Percentiles rank a stretch among this genome's conserved stretches.
phyloP scores from a whole-genome alignment of 2,797 vertebrate species.

The Mallotus villosus region DNA sequence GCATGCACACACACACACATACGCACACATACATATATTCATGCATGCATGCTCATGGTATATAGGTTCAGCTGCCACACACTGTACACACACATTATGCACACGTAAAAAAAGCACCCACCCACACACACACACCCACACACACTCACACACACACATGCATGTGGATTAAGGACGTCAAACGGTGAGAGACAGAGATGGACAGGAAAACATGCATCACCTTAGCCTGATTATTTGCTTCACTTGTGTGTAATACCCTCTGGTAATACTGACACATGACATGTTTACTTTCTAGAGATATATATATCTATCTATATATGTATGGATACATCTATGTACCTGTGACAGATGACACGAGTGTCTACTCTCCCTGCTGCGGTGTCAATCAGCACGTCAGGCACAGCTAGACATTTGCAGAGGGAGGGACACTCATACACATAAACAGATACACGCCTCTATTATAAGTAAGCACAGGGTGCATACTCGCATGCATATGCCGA shows the following conservation, averaged over 20 bases:
- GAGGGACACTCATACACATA: not conserved
- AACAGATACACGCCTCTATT: not conserved
- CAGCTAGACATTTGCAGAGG: not conserved
- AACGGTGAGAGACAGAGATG: too few species aligned
- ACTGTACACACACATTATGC: not conserved
- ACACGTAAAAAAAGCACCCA: not conserved
- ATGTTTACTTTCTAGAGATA: not conserved
- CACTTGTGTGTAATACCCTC: not conserved
- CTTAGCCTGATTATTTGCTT: not conserved
- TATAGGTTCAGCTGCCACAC: not conserved
- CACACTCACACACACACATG: not conserved
- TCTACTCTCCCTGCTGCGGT: not conserved
- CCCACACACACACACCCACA: not conserved
- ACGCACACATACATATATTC: not conserved
- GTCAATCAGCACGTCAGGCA: not conserved
- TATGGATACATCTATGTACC: not conserved
- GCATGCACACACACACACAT: not conserved
- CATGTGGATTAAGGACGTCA: not conserved
- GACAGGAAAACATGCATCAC: too few species aligned
- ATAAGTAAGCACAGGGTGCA: not conserved
- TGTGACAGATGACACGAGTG: constrained; percentile 2
- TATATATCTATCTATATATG: not conserved
- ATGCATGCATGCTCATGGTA: too few species aligned
- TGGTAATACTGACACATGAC: not conserved
- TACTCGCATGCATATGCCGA: not conserved